Evolutionary conservation across 2,888 invertebrate genomes (phyloP), one percentile per base, ranked within the genome.

Genomic region (Campoplex nolae): DNA sequence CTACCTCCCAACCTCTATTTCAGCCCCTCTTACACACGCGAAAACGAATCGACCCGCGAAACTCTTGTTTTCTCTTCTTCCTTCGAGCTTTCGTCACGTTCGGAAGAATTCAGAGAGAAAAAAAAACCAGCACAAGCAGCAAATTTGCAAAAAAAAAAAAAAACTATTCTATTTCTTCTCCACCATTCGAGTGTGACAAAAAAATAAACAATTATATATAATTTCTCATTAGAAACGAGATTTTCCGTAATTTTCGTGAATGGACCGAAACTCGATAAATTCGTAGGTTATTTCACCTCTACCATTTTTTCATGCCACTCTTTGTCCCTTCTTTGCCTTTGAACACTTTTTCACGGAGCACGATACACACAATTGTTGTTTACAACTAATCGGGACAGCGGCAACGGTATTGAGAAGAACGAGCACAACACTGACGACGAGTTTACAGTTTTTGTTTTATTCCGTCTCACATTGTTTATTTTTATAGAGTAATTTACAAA

Each of bases 31-130:
- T 62, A 48, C 70, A 58, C 80, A 58, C 80, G 38, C 80, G 32
- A 76, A 77, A 80, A 62, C 76, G 80, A 86, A 87, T 84, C 86
- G 84, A 87, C 81, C 84, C 80, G 86, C 62, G 45, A 86, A 76
- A 45, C 71, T 76, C 71, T 76, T 74, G 51, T 56, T 79, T 80
- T 76, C 71, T 80, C 83, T 58, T 56, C 48, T 71, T 65, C 70
- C 45, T 62, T 62, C 62, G 62, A 9, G 51, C 38, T 80, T 80
- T 51, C 35, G 42, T 35, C 68, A 28, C 32, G 45, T 28, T 42
- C 56, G 13, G 28, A 18, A 62, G n/a, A 62, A 62, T 18, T 28
- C 45, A 28, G 42, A 23, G 23, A 23, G 23, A 48, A 73, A 65
- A 77, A 77, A 77, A 76, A 54, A 38, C 38, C 8, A 16, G 28